These are phyloP conservation scores for Megalopta genalis DNA, from an alignment of 1,140 invertebrate genomes.

Conservation along the genomic window DNA sequence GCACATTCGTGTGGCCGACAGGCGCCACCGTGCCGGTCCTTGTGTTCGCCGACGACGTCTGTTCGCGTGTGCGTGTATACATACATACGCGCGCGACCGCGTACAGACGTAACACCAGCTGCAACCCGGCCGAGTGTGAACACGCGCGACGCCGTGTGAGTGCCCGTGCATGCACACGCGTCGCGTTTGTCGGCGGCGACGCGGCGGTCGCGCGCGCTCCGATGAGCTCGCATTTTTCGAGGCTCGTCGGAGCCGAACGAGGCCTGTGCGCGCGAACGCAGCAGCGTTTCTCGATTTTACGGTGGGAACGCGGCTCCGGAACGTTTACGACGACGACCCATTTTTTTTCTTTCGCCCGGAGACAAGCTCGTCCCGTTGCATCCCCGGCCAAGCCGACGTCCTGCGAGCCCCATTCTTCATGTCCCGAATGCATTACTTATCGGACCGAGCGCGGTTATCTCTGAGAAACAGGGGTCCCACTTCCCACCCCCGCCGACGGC, in stretches of 20 bases:
- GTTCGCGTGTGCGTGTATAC: background rate
- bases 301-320: background rate
- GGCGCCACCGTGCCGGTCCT: slow-evolving; percentile 70
- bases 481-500: background rate
- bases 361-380: background rate
- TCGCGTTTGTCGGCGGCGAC: slow-evolving; percentile 34
- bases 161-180: slow-evolving; percentile 48
- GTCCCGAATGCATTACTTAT: background rate
- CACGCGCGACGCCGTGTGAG: slow-evolving; percentile 40
- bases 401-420: background rate
- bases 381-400: background rate
- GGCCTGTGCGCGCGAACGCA: background rate
- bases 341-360: background rate
- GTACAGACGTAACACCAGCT: slow-evolving; percentile 44
- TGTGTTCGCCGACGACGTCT: too few species aligned
- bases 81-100: background rate
- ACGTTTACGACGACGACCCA: slow-evolving; percentile 12
- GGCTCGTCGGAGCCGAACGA: background rate
- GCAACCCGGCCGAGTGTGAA: slow-evolving; percentile 34
- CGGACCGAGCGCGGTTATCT: background rate
- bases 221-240: slow-evolving; percentile 64
- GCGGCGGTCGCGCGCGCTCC: background rate
- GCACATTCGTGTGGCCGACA: slow-evolving; percentile 73
- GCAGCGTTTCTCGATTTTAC: background rate
- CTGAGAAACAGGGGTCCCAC: too few species aligned